Conservation (phyloP, 92 coral and sea anemone species). For the Porites divaricata region DNA sequence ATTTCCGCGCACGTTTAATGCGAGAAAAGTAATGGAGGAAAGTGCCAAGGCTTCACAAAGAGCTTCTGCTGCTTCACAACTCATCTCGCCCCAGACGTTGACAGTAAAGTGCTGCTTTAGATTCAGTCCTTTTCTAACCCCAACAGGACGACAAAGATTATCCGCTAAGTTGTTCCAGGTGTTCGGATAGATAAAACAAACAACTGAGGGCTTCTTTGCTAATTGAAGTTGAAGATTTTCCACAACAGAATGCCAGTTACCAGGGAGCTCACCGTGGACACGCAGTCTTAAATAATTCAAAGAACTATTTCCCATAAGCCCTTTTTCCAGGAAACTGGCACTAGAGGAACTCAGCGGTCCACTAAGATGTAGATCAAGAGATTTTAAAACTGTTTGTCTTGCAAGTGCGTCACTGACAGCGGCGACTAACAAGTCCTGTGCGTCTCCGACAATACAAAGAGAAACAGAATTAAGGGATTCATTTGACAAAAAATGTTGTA, state of each 20-base stretch:
- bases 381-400: background rate
- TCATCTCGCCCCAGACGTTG: conserved; percentile 11
- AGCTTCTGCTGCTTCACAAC: background rate
- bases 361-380: background rate
- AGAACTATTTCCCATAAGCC: background rate
- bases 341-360: background rate
- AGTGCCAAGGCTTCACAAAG: background rate
- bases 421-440: background rate
- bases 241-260: background rate
- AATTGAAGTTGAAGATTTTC: background rate
- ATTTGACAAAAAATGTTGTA: background rate
- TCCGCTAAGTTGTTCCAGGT: background rate
- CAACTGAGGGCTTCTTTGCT: too few species aligned
- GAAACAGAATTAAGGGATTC: background rate
- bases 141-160: background rate
- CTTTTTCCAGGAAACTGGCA: background rate
- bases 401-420: background rate
- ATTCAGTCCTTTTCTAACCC: too few species aligned
- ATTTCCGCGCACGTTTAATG: background rate
- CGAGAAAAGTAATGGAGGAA: background rate
- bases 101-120: background rate
- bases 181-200: background rate
- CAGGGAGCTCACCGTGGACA: conserved; percentile 12
- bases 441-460: background rate
- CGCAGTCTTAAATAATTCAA: background rate